Evolutionary conservation across 2,113 vertebrate genomes (phyloP).

Genomic region (Mormoops blainvillei): DNA sequence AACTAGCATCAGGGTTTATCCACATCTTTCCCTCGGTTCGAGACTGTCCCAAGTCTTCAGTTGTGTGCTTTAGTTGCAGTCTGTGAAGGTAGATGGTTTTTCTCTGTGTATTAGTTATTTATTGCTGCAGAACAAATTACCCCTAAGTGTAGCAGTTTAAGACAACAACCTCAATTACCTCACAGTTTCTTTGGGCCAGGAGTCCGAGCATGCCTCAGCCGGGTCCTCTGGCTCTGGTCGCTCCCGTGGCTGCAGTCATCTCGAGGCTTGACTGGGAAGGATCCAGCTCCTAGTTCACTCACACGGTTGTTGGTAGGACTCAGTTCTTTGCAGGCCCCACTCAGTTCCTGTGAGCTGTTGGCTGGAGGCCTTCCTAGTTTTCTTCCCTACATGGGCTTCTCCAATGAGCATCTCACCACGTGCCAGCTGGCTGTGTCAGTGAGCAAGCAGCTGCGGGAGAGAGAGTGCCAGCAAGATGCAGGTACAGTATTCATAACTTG

Average conservation of each 20-base stretch:
- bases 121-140: not conserved
- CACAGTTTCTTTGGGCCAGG: not conserved
- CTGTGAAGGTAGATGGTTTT: not conserved
- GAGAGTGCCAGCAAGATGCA: not conserved
- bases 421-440: not conserved
- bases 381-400: not conserved
- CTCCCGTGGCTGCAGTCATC: not conserved
- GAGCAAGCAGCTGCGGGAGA: not conserved
- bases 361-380: not conserved
- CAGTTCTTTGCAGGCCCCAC: not conserved
- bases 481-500: not conserved
- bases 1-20: not conserved
- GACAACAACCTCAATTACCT: not conserved
- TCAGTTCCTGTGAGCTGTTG: not conserved
- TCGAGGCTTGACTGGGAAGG: not conserved
- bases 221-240: not conserved
- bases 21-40: not conserved
- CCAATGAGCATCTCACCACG: not conserved
- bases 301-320: not conserved
- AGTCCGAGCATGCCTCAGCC: not conserved
- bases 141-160: not conserved
- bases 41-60: not conserved
- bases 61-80: not conserved
- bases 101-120: not conserved
- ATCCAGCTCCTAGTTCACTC: not conserved